phyloP scores from a whole-genome alignment of 1,140 invertebrate genomes.

The Uloborus diversus region DNA sequence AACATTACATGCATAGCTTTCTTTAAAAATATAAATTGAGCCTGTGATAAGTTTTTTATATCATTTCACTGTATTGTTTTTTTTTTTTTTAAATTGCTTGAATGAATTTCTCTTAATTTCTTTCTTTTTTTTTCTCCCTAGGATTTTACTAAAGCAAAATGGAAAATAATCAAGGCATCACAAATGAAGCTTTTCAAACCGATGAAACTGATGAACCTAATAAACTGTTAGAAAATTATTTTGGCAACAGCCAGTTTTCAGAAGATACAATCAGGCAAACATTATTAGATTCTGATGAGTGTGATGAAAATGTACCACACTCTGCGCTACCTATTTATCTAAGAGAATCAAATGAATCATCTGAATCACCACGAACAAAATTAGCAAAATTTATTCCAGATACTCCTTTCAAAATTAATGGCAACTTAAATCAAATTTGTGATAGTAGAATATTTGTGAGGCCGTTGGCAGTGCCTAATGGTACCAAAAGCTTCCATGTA shows the following conservation, averaged over 20 bases:
- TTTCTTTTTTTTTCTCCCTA: background rate
- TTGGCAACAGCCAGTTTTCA: background rate
- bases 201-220: constrained; percentile 38
- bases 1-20: too few relatives aligned
- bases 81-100: too few relatives aligned
- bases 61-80: too few relatives aligned
- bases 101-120: too few relatives aligned
- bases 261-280: background rate
- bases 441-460: constrained; percentile 45
- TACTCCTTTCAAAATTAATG: constrained; percentile 33
- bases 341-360: constrained; percentile 10
- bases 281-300: constrained; percentile 3
- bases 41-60: too few relatives aligned
- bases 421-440: background rate
- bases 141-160: background rate
- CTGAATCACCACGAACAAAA: constrained; percentile 38
- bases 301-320: background rate
- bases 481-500: constrained; percentile 28
- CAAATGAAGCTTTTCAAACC: background rate
- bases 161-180: background rate
- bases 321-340: background rate
- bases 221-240: constrained; percentile 12
- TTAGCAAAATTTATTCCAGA: constrained; percentile 35
- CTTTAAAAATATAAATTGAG: too few relatives aligned
- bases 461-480: background rate